These are phyloP conservation scores for Caenorhabditis latens DNA, from an alignment of 1,140 invertebrate species.

Conservation along the genomic window DNA sequence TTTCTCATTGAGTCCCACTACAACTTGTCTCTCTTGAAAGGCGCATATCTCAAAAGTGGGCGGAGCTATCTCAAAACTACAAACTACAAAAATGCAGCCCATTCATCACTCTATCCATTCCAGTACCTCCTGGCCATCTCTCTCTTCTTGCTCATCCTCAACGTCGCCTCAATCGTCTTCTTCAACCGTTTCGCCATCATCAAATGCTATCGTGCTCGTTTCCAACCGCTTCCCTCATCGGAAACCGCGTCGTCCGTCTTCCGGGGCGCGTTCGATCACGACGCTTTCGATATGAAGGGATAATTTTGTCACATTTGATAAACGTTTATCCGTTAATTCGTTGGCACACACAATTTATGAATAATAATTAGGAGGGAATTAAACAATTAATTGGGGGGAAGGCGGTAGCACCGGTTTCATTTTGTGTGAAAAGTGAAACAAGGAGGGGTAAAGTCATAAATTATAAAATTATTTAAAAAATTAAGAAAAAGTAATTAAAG, in stretches of 20 bases:
- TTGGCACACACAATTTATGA: not conserved
- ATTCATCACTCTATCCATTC: not conserved
- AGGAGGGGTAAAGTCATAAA: not conserved
- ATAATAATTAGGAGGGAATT: too few species aligned
- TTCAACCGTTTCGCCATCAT: conserved; percentile 3
- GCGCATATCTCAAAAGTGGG: too few species aligned
- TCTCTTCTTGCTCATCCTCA: conserved; percentile 8
- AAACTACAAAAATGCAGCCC: too few species aligned
- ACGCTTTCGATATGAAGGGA: conserved; percentile 26
- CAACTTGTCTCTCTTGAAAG: too few species aligned
- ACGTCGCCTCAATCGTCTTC: not conserved
- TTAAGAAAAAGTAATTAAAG: not conserved
- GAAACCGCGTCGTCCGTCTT: conserved; percentile 23
- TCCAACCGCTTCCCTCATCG: conserved; percentile 27
- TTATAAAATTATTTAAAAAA: not conserved
- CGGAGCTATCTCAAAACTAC: too few species aligned
- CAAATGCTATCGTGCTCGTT: conserved; percentile 9
- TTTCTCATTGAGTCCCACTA: too few species aligned
- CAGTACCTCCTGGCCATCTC: conserved; percentile 16
- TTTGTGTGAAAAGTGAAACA: conserved; percentile 7
- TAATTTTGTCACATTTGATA: not conserved
- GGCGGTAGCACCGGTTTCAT: conserved; percentile 34
- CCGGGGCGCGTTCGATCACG: conserved; percentile 29
- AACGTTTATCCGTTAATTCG: not conserved
- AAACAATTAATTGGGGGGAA: too few species aligned